Base-by-base conservation (phyloP, 2,113 vertebrate genomes). In the Phyllostomus discolor region DNA sequence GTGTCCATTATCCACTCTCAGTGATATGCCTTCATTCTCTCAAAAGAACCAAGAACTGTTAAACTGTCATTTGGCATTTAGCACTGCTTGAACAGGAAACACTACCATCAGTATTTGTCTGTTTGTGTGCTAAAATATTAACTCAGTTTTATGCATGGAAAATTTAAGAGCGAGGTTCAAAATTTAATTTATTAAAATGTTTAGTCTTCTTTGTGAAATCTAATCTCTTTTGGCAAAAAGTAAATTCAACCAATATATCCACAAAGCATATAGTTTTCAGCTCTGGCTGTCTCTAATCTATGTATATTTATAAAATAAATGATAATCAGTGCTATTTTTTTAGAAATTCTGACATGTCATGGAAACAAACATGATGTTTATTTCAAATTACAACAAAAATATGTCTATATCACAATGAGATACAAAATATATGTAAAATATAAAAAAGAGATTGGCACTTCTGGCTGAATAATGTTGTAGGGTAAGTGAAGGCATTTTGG, bases 221-320 rank as follows among this genome's bases (percentile, higher is more conserved):
- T 72, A 84, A 54, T 89, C 38, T 82, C n/a, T 83, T 26, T 64
- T 86, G 22, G 15, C 19, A 82, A 82, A 79, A 91, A 14, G 24
- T 28, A 93, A 85, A 76, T 26, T 26, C 26, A 72, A 26, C 8
- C 19, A 28, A 28, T 88, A 54, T 41, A 70, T 84, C 4, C 38
- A 81, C 43, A 87, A 66, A 94, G 43, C 81, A 0, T 70, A 54
- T 10, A 62, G 5, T 54, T 70, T 48, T 87, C 20, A 84, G 1
- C 4, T 73, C 31, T 62, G n/a, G 17, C 43, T 93, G 46, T 78
- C 72, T 93, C 46, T 86, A 54, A 43, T 46, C 19, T 48, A 66
- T 35, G 17, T 26, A 78, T 6, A 67, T 94, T 83, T 96, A 66
- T 80, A 93, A 87, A 67, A 96, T 92, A 52, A 96, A 89, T 90